Conservation (phyloP, 2,888 invertebrate genomes). For the Muschampia plurimacula region DNA sequence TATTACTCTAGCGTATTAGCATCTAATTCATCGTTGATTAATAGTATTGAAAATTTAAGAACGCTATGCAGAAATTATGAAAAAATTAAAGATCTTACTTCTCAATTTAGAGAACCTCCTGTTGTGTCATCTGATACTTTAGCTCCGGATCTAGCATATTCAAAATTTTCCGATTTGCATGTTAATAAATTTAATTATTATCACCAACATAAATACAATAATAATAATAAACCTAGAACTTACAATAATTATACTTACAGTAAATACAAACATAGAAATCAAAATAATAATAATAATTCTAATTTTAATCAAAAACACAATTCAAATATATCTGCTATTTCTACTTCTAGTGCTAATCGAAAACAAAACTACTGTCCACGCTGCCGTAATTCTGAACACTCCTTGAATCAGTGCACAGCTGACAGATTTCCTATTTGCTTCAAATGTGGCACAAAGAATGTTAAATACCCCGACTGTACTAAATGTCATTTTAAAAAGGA, state of each 20-base stretch:
- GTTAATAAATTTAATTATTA: no score
- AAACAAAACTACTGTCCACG: background rate
- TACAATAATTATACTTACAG: no score
- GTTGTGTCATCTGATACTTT: constrained; percentile 27
- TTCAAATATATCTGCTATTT: background rate
- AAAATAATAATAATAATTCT: background rate
- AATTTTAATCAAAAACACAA: background rate
- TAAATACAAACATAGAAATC: background rate
- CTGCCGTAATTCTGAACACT: background rate
- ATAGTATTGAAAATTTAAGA: background rate
- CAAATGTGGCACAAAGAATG: constrained; percentile 37
- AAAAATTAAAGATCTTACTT: constrained; percentile 33
- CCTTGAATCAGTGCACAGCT: background rate
- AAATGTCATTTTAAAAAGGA: constrained; percentile 29
- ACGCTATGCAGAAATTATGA: constrained; percentile 42
- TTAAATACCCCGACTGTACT: constrained; percentile 17
- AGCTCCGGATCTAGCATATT: constrained; percentile 43
- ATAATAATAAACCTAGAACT: background rate
- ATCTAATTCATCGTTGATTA: background rate
- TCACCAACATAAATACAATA: no score
- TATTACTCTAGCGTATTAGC: constrained; percentile 41
- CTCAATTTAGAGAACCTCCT: constrained; percentile 41
- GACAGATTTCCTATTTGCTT: constrained; percentile 28
- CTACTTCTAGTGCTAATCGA: background rate
- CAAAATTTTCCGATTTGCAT: background rate